Evolutionary conservation across 2,113 vertebrate genomes (phyloP), one percentile per base, ranked within the genome.

Genomic region (Rhea americana): DNA sequence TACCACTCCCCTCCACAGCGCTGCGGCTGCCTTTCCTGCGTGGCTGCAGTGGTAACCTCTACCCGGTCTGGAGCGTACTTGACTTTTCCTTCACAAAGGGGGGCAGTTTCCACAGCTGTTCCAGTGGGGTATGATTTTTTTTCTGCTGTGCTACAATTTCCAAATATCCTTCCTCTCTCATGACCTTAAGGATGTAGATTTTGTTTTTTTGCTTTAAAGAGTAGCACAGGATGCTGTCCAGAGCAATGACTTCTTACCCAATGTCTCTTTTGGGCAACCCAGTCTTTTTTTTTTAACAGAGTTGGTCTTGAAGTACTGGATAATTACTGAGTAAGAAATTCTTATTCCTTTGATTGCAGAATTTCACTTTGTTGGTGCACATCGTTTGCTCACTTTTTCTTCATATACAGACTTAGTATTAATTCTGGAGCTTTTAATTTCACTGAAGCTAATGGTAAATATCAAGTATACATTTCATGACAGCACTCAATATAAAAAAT

Each of bases 381-480:
- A 73, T 83, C 19, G 61, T 43, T 39, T 26, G 35, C 45, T 55
- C 59, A 67, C 45, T 78, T 92, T 76, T 18, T 95, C 35, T 77
- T 92, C 47, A 61, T 90, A 91, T 93, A 21, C 53, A 5, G 39
- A 53, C 56, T 80, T 76, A 45, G 82, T 56, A 28, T 28, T 76
- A 59, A 48, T 55, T 37, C 35, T 35, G 45, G 80, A 76, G 37
- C 22, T 89, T 79, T 26, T 61, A 45, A 50, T 58, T 82, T 82
- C 39, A 45, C 66, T 59, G 78, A 65, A 85, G 70, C 51, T 71
- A 63, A 61, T 58, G 72, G 58, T 43, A 89, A 92, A 58, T 87
- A 82, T 71, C 17, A 83, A 68, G 43, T 51, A 21, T 65, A 6
- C 32, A 9, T 58, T 83, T 96, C 58, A 51, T 35, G 55, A n/a